Conservation (phyloP, 2,888 invertebrate genomes). For the Heliconius ismenius region DNA sequence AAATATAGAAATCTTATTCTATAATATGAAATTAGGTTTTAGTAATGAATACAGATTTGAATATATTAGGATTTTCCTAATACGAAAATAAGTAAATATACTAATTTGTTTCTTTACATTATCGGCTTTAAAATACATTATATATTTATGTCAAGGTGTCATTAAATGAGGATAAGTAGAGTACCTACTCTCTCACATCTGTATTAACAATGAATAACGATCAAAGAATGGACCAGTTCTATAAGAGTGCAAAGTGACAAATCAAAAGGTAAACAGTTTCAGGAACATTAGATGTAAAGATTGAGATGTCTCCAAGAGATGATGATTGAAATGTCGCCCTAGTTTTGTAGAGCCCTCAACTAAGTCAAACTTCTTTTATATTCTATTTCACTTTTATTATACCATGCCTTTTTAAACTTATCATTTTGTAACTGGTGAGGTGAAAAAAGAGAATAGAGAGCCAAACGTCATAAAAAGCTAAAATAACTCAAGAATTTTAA, state of each 20-base stretch:
- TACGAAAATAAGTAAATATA: constrained; percentile 7
- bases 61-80: constrained; percentile 22
- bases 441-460: neutral
- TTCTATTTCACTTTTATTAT: neutral
- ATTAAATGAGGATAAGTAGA: constrained; percentile 43
- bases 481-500: too few species aligned
- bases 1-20: neutral
- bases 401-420: too few species aligned
- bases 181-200: constrained; percentile 44
- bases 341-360: constrained; percentile 10
- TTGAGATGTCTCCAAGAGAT: neutral
- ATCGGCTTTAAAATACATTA: constrained; percentile 37
- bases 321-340: neutral
- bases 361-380: neutral
- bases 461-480: neutral
- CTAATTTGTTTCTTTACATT: constrained; percentile 31
- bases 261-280: constrained; percentile 15
- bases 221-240: constrained; percentile 29
- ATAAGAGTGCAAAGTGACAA: constrained; percentile 16
- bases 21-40: neutral
- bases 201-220: constrained; percentile 36
- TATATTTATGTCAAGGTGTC: constrained; percentile 45
- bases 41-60: neutral
- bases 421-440: neutral
- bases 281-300: constrained; percentile 13